Evolutionary conservation across 2,113 vertebrate species (phyloP).

Genomic region (Rhagologus leucostigma): DNA sequence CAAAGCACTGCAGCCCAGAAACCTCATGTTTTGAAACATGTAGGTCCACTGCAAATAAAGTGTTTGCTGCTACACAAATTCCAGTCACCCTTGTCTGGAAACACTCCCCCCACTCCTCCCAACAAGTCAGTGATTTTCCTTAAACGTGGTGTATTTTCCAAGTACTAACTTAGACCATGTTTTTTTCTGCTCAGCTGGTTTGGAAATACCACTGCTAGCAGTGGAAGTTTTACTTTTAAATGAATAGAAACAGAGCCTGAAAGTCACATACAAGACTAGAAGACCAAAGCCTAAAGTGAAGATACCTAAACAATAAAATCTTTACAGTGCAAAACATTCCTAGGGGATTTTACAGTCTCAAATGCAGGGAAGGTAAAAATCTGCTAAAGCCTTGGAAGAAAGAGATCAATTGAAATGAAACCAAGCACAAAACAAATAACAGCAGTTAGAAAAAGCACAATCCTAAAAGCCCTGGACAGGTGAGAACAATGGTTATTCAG

Average conservation of each 20-base stretch:
- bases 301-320: background rate
- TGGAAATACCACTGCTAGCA: background rate
- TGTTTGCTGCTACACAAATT: background rate
- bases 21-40: background rate
- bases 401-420: background rate
- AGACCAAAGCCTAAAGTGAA: background rate
- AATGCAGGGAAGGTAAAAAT: background rate
- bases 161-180: background rate
- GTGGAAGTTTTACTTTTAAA: background rate
- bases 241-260: background rate
- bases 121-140: background rate
- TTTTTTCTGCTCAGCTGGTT: background rate
- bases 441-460: background rate
- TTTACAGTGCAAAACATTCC: conserved; percentile 1
- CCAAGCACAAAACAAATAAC: conserved; percentile 2
- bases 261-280: background rate
- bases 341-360: background rate
- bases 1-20: background rate
- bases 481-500: background rate
- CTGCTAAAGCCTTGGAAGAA: background rate
- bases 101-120: background rate
- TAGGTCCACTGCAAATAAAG: background rate
- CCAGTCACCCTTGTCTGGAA: background rate
- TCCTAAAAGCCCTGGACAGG: background rate
- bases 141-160: background rate